Percentiles rank a stretch among this genome's conserved stretches.
phyloP scores from a whole-genome alignment of 2,797 vertebrate genomes.

The Valencia hispanica region DNA sequence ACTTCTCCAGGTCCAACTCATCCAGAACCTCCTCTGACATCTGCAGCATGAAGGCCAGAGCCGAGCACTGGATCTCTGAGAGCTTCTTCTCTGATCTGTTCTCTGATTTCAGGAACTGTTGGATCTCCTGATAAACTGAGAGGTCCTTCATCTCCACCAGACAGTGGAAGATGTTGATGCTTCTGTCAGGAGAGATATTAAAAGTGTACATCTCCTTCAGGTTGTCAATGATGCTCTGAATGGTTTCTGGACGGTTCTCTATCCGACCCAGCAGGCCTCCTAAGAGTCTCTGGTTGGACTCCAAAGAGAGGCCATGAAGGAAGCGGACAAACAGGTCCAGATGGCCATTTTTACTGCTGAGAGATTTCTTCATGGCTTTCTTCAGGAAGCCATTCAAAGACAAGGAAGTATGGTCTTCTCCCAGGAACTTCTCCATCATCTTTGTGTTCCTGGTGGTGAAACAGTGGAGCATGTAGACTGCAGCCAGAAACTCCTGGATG shows the following conservation, averaged over 20 bases:
- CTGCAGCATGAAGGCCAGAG: constrained; percentile 9
- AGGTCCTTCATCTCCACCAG: no score
- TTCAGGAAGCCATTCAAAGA: background rate
- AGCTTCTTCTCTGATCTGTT: background rate
- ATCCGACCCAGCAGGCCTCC: no score
- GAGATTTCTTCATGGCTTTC: background rate
- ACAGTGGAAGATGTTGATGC: no score
- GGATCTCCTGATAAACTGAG: background rate
- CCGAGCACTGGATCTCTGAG: background rate
- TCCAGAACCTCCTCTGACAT: constrained; percentile 11
- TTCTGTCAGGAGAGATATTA: no score
- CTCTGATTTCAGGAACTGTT: background rate
- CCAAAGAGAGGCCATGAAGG: background rate
- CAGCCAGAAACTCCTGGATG: background rate
- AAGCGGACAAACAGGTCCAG: constrained; percentile 8
- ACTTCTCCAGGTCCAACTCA: background rate
- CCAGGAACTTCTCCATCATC: background rate
- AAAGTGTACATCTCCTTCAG: no score
- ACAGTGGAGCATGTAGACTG: no score
- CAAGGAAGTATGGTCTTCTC: background rate
- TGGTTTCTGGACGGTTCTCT: no score
- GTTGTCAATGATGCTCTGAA: no score
- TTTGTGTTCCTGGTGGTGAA: no score
- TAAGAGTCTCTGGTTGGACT: background rate
- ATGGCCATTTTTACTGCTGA: background rate